A percentile compares a stretch with the other conserved stretches of the same genome.
These are phyloP conservation scores for Bradypus variegatus DNA, from an alignment of 2,797 vertebrate species.

Conservation along the genomic window DNA sequence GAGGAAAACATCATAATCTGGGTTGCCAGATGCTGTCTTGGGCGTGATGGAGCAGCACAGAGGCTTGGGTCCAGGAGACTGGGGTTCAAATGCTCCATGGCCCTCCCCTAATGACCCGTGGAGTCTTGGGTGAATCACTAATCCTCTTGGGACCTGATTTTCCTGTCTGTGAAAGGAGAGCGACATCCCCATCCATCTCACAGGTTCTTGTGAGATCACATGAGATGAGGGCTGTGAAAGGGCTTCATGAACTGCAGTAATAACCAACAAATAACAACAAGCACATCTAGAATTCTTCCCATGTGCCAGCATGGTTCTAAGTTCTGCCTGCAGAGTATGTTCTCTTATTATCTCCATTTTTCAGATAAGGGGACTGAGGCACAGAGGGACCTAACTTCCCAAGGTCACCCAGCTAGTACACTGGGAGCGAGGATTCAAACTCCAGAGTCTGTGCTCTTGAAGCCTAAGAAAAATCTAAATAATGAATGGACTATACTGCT, in stretches of 20 bases:
- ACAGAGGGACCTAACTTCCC: not conserved
- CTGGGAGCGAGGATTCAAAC: not conserved
- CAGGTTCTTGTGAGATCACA: not conserved
- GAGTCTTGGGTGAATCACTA: not conserved
- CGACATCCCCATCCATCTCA: not conserved
- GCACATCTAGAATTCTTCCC: not conserved
- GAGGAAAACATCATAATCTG: not conserved
- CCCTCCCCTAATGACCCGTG: not conserved
- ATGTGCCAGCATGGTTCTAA: not conserved
- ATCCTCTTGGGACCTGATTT: not conserved
- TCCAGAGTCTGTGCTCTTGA: not conserved
- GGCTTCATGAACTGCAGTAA: not conserved
- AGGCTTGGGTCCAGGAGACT: not conserved
- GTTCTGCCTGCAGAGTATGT: not conserved
- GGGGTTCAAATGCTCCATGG: not conserved
- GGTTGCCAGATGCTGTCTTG: not conserved
- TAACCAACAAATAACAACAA: not conserved
- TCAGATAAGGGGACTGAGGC: not conserved
- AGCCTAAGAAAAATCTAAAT: not conserved
- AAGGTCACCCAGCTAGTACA: not conserved
- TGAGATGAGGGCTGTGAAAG: not conserved
- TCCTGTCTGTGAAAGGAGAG: not conserved
- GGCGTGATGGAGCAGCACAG: not conserved
- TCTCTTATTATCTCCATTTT: not conserved
- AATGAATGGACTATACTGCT: not conserved